Evolutionary conservation across 2,113 vertebrate species (phyloP), one percentile per base, ranked within the genome.

Genomic region (Nothobranchius furzeri): DNA sequence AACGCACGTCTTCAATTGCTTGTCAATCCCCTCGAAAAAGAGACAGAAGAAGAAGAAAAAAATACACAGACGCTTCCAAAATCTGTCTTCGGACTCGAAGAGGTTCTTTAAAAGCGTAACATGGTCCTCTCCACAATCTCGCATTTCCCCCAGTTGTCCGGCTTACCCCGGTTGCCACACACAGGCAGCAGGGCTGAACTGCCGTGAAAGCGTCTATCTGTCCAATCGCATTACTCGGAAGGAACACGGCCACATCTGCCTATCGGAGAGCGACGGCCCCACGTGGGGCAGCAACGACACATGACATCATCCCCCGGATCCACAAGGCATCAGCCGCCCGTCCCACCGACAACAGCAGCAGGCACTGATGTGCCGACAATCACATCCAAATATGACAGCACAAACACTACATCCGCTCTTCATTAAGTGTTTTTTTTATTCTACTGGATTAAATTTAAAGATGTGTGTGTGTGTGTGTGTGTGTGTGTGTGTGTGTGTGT

Each of bases 121-220:
- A 89, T 86, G 88, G 87, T 90, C 67, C 91, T 92, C 88, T 92
- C 89, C 86, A 81, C 89, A 81, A 85, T 85, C 87, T 88, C 87
- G 82, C 87, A 73, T 90, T 89, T 90, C 88, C 85, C 82, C 85
- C 82, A 71, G 88, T 87, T 86, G 88, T 89, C 89, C 88, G 79
- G 85, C 59, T 88, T 87, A 83, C 87, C 55, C 89, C 78, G 92
- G 85, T 93, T 93, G 91, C 93, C 94, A 94, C 94, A 94, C 95
- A 94, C 94, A 94, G 93, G 92, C 93, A 92, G 90, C 82, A 92
- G 92, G 93, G 92, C 93, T 91, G 93, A 94, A 90, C 94, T 89
- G 93, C 93, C 91, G 94, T 92, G 94, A 93, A 93, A 95, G 94
- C 92, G 88, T 87, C 92, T 86, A 91, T 88, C 86, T 84, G 89